Base-by-base conservation (phyloP, 64 coral and sea anemone species). In the Astreopora myriophthalma region DNA sequence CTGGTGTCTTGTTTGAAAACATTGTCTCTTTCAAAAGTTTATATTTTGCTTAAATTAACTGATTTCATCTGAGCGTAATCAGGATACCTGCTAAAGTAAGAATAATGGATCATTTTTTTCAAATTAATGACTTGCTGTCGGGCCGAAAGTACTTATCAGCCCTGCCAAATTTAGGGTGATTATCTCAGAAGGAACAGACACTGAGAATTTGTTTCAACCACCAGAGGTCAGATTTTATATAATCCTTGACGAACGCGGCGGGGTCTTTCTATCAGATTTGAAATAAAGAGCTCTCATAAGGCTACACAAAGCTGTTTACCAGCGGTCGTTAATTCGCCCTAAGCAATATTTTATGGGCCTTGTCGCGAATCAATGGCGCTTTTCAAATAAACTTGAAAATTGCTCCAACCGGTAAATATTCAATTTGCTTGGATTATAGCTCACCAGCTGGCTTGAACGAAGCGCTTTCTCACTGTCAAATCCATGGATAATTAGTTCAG, bases 181-280 rank as follows among this genome's bases (percentile, higher is more conserved):
- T n/a, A n/a, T n/a, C n/a, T n/a, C n/a, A n/a, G n/a, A 29, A 51
- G 29, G 51, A 60, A 34, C 4, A 80, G 40, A 58, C 28, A 49
- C 28, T 16, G 48, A 80, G 34, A 58, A 5, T 60, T 1, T 60
- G 9, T 5, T 6, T 7, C 2, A 6, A 14, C n/a, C 8, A 7
- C 28, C 30, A 2, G 42, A 80, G 49, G 48, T 80, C 76, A 80
- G 28, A 14, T 80, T 80, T 80, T 26, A 9, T 66, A 66, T n/a
- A 60, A 60, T 9, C 6, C 62, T 27, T 5, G 25, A 24, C 14
- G 20, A 78, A 49, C 2, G 40, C 40, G 40, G 11, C 40, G 48
- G 75, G 75, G 17, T 78, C 26, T 78, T 75, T 75, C 36, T 51
- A 78, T 78, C 75, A 29, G 40, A 78, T 78, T 51, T 12, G 44